Base-by-base conservation (phyloP, 2,797 vertebrate genomes). In the Lateolabrax maculatus region DNA sequence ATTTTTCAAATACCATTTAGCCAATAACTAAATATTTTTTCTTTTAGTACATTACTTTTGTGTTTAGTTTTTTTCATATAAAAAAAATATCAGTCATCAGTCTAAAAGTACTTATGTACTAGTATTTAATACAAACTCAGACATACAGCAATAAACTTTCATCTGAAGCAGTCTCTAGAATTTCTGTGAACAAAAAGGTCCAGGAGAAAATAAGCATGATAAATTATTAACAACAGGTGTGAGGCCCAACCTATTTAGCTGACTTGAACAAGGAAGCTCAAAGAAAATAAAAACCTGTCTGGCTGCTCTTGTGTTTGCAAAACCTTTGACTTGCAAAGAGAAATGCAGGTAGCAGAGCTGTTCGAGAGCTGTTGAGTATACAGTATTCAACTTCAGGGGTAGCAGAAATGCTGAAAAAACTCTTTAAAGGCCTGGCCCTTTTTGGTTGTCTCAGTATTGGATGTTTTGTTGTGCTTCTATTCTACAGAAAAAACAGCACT, bases 281-380 rank as follows among this genome's bases (percentile, higher is more conserved):
- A 10, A 25, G 8, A 13, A 63, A 73, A 75, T 0, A 46, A 46
- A 91, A 89, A 89, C 85, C 73, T 57, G 79, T 70, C 53, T 44
- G 70, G 66, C 48, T 1, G 52, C 74, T 81, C 15, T 25, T 49
- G 8, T 64, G 15, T 63, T 37, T 58, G n/a, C 1, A 21, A 44
- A 6, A 75, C n/a, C 3, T 88, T 78, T 75, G 81, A 84, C 61
- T 80, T 74, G 61, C 27, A 83, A 86, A 88, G 43, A 34, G 23
- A 37, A 15, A 79, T 49, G 18, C 64, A 68, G 21, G 31, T 36
- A 36, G 10, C 29, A 53, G 44, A 75, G 25, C 23, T 12, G 21
- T 19, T 21, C 5, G 11, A 31, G 16, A 58, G 57, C 19, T 31
- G 2, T 9, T 49, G 9, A 31, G 9, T 5, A 1, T 3, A 11